Conservation (phyloP, 2,113 vertebrate species). For the Laterallus jamaicensis region DNA sequence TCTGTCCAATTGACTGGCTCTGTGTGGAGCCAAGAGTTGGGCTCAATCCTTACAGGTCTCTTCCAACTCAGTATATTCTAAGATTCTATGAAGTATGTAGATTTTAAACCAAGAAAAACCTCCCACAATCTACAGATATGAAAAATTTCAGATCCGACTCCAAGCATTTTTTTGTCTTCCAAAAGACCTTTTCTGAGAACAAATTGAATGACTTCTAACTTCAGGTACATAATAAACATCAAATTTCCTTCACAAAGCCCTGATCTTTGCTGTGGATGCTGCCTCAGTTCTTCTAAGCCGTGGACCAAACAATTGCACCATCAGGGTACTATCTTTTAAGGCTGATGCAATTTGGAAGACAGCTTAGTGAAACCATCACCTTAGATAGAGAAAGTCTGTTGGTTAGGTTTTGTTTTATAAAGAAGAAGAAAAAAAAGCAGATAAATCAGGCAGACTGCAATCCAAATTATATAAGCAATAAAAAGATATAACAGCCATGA, state of each 20-base stretch:
- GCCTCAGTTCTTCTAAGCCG: not conserved
- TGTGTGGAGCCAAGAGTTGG: too few species aligned
- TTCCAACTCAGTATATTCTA: too few species aligned
- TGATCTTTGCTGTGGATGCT: not conserved
- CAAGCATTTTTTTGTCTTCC: not conserved
- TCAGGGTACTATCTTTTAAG: not conserved
- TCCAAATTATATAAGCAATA: not conserved
- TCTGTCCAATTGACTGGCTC: too few species aligned
- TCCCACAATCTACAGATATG: not conserved
- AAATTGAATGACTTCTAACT: not conserved
- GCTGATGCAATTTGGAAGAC: not conserved
- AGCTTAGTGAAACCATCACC: not conserved
- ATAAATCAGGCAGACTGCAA: not conserved
- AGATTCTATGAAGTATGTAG: not conserved
- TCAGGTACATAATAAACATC: not conserved
- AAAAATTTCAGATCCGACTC: not conserved
- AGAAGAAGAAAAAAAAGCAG: not conserved
- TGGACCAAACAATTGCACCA: not conserved
- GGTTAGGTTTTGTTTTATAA: not conserved
- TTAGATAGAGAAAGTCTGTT: not conserved
- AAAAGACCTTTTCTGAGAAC: not conserved
- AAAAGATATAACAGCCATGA: not conserved
- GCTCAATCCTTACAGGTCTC: too few species aligned
- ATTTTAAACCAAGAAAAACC: not conserved
- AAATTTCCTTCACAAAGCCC: not conserved